These are phyloP conservation scores for Thecophora atra DNA, from an alignment of 2,888 invertebrate species.

Conservation along the genomic window DNA sequence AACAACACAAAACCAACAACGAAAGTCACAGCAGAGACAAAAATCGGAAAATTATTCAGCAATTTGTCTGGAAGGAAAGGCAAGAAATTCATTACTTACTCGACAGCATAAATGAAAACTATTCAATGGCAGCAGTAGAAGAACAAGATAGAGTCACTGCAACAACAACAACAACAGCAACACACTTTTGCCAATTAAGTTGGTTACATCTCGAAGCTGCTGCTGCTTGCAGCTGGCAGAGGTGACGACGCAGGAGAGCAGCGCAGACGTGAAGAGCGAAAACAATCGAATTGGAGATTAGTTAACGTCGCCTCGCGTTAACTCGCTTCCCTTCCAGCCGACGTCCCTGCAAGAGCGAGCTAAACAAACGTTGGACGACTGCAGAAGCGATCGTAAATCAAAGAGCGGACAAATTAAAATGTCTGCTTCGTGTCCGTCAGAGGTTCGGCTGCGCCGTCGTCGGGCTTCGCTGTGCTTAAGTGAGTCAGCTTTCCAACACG, in stretches of 20 bases:
- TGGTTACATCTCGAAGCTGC: conserved; percentile 47
- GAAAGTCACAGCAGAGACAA: conserved; percentile 16
- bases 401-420: conserved; percentile 51
- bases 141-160: neutral
- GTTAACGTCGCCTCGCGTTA: neutral
- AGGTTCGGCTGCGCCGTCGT: neutral
- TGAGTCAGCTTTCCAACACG: no score
- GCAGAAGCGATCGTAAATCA: conserved; percentile 46
- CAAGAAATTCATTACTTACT: conserved; percentile 21
- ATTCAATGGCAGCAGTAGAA: conserved; percentile 18
- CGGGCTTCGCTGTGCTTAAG: neutral
- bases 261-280: neutral
- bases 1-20: conserved; percentile 7
- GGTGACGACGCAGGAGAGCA: neutral
- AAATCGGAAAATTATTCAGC: conserved; percentile 37
- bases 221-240: neutral
- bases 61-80: conserved; percentile 35
- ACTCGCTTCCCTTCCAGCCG: neutral
- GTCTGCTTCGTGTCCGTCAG: conserved; percentile 37
- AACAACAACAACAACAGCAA: conserved; percentile 24
- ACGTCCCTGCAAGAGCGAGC: neutral
- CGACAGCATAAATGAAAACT: conserved; percentile 24
- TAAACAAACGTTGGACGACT: no score
- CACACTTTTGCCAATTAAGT: conserved; percentile 54
- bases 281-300: conserved; percentile 15